phyloP scores from a whole-genome alignment of 30 jellyfish, hydroid and myxozoan species.

The Chrysaora quinquecirrha region DNA sequence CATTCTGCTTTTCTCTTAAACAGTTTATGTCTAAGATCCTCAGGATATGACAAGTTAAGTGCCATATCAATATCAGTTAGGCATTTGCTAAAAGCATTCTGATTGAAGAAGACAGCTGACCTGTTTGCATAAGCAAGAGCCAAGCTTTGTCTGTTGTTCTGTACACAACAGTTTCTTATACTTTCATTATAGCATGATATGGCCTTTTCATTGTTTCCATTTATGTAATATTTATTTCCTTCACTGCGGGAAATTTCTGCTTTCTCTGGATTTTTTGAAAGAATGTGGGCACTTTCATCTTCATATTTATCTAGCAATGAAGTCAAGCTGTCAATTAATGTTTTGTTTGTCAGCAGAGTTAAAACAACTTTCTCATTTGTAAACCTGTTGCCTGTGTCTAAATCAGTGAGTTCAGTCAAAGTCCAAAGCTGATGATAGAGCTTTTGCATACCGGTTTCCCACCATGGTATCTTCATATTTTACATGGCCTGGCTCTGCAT shows the following conservation, averaged over 20 bases:
- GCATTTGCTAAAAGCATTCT: slow-evolving; percentile 47
- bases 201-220: slow-evolving; percentile 63
- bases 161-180: slow-evolving; percentile 16
- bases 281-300: background rate
- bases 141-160: background rate
- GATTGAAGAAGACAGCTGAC: slow-evolving; percentile 81
- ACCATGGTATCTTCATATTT: too few relatives aligned
- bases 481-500: too few relatives aligned
- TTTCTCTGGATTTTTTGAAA: slow-evolving; percentile 20
- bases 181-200: slow-evolving; percentile 72
- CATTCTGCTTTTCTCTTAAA: slow-evolving; percentile 60
- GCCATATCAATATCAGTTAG: slow-evolving; percentile 78
- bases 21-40: slow-evolving; percentile 26
- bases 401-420: too few relatives aligned
- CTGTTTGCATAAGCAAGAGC: slow-evolving; percentile 86
- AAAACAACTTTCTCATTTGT: background rate
- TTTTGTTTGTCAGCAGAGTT: background rate
- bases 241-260: slow-evolving; percentile 44
- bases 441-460: too few relatives aligned
- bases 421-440: too few relatives aligned
- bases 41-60: slow-evolving; percentile 50
- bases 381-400: too few relatives aligned
- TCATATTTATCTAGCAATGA: slow-evolving; percentile 9
- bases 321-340: background rate
- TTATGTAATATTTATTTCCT: slow-evolving; percentile 60